Conservation (phyloP, 2,113 vertebrate species). For the Erythrolamprus reginae region DNA sequence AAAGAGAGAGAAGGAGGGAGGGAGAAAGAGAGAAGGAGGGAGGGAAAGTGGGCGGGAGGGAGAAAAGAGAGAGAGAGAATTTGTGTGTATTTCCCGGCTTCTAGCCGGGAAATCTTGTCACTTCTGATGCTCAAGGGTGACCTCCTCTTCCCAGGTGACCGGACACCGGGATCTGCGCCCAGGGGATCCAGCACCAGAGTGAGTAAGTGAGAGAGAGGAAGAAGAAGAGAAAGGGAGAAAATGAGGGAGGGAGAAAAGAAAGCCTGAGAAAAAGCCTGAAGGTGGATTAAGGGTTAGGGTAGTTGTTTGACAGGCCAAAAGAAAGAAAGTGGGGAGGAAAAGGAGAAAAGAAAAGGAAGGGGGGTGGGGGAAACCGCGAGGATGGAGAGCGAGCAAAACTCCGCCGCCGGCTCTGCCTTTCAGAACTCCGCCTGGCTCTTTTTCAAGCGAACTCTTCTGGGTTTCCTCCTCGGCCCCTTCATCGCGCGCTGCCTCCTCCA, state of each 20-base stretch:
- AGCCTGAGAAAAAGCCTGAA: background rate
- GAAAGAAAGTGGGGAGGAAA: too few relatives aligned
- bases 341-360: too few relatives aligned
- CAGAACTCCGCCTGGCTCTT: slow-evolving; percentile 41
- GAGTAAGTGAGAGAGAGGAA: too few relatives aligned
- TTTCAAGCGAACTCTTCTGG: slow-evolving; percentile 48
- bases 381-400: slow-evolving; percentile 10
- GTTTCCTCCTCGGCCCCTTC: slow-evolving; percentile 45
- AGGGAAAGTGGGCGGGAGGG: too few relatives aligned
- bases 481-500: slow-evolving; percentile 33
- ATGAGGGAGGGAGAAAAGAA: background rate
- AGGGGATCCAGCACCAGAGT: slow-evolving; percentile 18
- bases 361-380: too few relatives aligned
- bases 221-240: background rate
- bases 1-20: background rate
- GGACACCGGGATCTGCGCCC: slow-evolving; percentile 45
- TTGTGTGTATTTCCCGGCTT: background rate
- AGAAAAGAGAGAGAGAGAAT: background rate
- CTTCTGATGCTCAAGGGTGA: background rate
- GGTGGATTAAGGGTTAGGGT: background rate
- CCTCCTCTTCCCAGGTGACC: slow-evolving; percentile 28
- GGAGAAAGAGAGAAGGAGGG: too few relatives aligned
- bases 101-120: slow-evolving; percentile 21
- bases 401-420: slow-evolving; percentile 28
- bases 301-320: background rate